A percentile compares a stretch with the other conserved stretches of the same genome.
Evolutionary conservation across 2,797 vertebrate genomes (phyloP).

Genomic region (Cryptoblepharus egeriae): DNA sequence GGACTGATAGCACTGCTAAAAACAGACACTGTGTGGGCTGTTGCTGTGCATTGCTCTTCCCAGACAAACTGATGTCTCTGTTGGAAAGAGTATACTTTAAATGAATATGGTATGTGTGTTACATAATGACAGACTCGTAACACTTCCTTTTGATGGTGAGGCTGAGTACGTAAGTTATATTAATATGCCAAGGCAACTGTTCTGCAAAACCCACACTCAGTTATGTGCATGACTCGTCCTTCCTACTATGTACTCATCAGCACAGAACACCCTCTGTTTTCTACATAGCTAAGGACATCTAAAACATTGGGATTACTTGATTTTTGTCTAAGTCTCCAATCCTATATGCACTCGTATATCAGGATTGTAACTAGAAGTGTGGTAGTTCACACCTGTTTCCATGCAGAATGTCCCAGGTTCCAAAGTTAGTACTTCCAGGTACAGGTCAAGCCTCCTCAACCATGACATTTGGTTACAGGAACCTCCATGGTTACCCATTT

Average conservation of each 20-base stretch:
- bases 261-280: not conserved
- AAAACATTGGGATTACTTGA: no score
- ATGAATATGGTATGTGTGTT: slow-evolving; percentile 34
- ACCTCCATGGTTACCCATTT: no score
- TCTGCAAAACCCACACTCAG: not conserved
- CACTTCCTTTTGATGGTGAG: slow-evolving; percentile 34
- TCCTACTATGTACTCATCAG: not conserved
- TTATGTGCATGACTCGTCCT: slow-evolving; percentile 3
- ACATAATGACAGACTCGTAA: slow-evolving; percentile 40
- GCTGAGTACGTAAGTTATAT: not conserved
- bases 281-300: not conserved
- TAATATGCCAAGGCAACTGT: not conserved
- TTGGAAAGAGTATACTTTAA: slow-evolving; percentile 34
- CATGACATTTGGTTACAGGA: no score
- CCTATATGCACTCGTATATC: no score
- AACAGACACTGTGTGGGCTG: slow-evolving; percentile 59
- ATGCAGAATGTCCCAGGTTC: no score
- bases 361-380: no score
- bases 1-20: slow-evolving; percentile 64
- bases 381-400: no score
- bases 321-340: no score
- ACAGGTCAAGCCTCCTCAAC: no score
- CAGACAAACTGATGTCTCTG: slow-evolving; percentile 47
- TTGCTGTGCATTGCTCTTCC: slow-evolving; percentile 51
- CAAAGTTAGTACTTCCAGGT: no score